phyloP scores from a whole-genome alignment of 2,797 vertebrate species.

The Microctenopoma steveboyesi region DNA sequence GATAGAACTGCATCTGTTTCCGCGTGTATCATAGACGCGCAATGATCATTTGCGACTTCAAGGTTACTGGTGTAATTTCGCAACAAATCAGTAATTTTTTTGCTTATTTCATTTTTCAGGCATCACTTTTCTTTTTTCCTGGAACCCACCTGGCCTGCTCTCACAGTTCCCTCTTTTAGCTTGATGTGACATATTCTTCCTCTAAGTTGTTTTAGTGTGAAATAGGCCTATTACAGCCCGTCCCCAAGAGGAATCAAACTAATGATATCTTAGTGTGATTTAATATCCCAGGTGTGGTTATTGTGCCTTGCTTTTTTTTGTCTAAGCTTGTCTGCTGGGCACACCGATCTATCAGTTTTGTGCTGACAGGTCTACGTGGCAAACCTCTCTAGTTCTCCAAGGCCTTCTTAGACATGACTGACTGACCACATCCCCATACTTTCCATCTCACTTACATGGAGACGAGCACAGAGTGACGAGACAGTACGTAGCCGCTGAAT shows the following conservation, averaged over 20 bases:
- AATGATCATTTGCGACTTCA: conserved; percentile 32
- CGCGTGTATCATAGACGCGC: conserved; percentile 37
- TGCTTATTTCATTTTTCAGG: neutral
- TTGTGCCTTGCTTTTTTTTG: conserved; percentile 54
- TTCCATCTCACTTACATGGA: conserved; percentile 75
- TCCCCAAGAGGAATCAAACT: conserved; percentile 54
- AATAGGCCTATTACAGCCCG: conserved; percentile 49
- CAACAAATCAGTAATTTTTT: neutral
- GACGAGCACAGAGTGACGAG: conserved; percentile 63
- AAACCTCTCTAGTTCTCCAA: conserved; percentile 71
- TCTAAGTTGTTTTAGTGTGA: conserved; percentile 45
- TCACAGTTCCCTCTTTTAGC: conserved; percentile 28
- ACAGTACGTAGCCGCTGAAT: conserved; percentile 56
- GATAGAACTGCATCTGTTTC: conserved; percentile 54
- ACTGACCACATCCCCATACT: conserved; percentile 74
- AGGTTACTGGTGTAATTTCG: conserved; percentile 50
- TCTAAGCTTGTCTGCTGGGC: conserved; percentile 53
- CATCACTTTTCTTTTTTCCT: neutral
- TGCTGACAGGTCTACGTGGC: conserved; percentile 58
- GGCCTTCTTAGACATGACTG: conserved; percentile 83
- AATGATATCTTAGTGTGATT: conserved; percentile 64
- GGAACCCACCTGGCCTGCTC: neutral
- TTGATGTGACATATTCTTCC: conserved; percentile 20
- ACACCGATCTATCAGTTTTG: conserved; percentile 66
- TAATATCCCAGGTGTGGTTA: conserved; percentile 66